These are phyloP conservation scores for Montipora efflorescens DNA, from an alignment of 64 coral and sea anemone species.

Conservation along the genomic window DNA sequence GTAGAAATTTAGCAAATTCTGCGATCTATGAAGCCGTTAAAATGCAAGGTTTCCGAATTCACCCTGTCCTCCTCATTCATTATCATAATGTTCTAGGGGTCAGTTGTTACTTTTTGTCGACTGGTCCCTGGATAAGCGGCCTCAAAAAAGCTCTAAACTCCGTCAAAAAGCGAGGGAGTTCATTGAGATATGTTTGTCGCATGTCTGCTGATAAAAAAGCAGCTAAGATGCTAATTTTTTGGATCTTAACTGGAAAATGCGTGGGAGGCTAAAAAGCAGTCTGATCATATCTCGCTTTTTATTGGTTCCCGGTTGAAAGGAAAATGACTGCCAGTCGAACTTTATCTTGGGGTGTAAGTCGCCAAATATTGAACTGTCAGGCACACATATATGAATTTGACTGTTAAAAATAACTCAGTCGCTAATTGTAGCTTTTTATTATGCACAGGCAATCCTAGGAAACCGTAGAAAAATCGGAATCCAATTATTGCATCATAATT, in stretches of 20 bases:
- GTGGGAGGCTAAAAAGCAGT: slow-evolving; percentile 7
- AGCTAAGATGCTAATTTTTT: slow-evolving; percentile 65
- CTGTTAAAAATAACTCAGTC: not conserved
- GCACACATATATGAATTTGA: not conserved
- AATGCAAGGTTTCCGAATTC: slow-evolving; percentile 8
- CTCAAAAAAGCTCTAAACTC: slow-evolving; percentile 32
- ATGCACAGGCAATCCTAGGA: not conserved
- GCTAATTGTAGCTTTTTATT: not conserved
- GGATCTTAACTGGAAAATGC: slow-evolving; percentile 42
- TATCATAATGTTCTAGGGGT: not conserved
- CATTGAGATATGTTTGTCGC: slow-evolving; percentile 53
- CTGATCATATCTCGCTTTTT: slow-evolving; percentile 50
- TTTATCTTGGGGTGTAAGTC: slow-evolving; percentile 54
- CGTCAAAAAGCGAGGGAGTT: slow-evolving; percentile 54
- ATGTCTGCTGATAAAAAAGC: slow-evolving; percentile 39
- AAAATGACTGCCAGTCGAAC: slow-evolving; percentile 39
- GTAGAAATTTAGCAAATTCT: not conserved
- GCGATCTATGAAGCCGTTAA: not conserved
- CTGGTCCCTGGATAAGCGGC: not conserved
- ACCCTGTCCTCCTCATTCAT: not conserved
- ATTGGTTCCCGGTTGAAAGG: slow-evolving; percentile 39
- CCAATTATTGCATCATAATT: slow-evolving; percentile 10
- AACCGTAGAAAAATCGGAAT: not conserved
- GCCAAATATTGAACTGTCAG: slow-evolving; percentile 46
- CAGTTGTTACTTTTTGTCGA: not conserved